phyloP scores from a whole-genome alignment of 2,113 vertebrate genomes.

The Cavia aperea region DNA sequence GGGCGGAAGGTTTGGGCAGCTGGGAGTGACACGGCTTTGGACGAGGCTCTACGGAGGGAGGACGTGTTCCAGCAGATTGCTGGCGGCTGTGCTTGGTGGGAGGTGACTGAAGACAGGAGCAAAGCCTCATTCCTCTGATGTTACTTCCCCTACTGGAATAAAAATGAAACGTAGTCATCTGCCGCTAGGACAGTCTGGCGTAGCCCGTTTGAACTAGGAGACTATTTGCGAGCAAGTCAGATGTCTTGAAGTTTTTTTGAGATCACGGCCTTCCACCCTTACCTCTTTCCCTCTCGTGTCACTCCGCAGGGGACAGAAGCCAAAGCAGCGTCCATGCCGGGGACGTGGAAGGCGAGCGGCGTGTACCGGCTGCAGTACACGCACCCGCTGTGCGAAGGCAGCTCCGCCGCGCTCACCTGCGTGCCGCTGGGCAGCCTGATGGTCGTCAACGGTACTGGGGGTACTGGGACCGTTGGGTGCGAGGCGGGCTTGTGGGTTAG shows the following conservation, averaged over 20 bases:
- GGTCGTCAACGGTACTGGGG: constrained; percentile 83
- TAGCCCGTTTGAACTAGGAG: background rate
- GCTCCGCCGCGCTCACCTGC: constrained; percentile 80
- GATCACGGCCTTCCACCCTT: background rate
- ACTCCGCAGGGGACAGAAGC: constrained; percentile 74
- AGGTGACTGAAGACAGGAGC: background rate
- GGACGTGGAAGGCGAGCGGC: constrained; percentile 80
- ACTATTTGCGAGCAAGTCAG: constrained; percentile 28
- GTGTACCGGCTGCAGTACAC: constrained; percentile 86
- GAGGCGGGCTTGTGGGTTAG: background rate
- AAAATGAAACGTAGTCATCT: background rate
- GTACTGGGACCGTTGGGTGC: fast-evolving
- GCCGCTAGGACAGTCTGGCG: background rate
- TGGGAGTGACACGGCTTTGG: background rate
- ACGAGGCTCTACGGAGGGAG: background rate
- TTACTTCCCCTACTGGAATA: background rate
- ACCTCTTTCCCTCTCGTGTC: background rate
- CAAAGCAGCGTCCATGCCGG: constrained; percentile 83
- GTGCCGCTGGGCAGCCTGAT: constrained; percentile 85
- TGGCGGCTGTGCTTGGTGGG: background rate
- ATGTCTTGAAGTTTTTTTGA: background rate
- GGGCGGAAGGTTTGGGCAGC: background rate
- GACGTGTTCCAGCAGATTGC: background rate
- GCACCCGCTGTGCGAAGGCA: constrained; percentile 85
- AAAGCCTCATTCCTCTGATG: background rate